A percentile compares a stretch with the other conserved stretches of the same genome.
phyloP scores from a whole-genome alignment of 2,113 vertebrate genomes.

The Piaya cayana region DNA sequence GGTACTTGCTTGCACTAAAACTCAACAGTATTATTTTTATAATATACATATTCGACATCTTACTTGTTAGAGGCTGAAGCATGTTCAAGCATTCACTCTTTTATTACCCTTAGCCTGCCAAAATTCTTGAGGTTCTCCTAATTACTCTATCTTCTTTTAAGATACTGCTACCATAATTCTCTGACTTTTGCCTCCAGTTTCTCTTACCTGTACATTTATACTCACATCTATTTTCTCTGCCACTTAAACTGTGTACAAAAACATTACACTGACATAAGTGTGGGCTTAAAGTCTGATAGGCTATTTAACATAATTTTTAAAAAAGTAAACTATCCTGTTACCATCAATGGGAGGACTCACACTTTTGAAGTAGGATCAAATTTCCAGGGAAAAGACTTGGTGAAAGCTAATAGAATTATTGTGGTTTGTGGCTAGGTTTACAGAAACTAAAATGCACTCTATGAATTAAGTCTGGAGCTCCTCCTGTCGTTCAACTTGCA shows the following conservation, averaged over 20 bases:
- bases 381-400: background rate
- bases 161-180: background rate
- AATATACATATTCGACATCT: conserved; percentile 12
- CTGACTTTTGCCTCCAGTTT: conserved; percentile 15
- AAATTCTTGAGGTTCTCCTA: conserved; percentile 57
- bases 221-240: background rate
- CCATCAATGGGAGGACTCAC: background rate
- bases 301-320: background rate
- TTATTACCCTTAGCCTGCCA: conserved; percentile 37
- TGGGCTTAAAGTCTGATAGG: background rate
- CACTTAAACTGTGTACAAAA: background rate
- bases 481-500: background rate
- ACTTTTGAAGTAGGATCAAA: conserved; percentile 16
- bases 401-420: conserved; percentile 4
- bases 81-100: conserved; percentile 36
- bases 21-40: conserved; percentile 2
- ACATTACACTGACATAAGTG: background rate
- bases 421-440: background rate
- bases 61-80: conserved; percentile 17
- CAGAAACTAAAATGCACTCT: background rate
- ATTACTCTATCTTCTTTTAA: conserved; percentile 53
- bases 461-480: background rate
- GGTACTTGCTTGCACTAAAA: conserved; percentile 22
- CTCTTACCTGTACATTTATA: background rate
- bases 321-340: background rate